Conservation (phyloP, 1,140 invertebrate species). For the Cotesia glomerata region DNA sequence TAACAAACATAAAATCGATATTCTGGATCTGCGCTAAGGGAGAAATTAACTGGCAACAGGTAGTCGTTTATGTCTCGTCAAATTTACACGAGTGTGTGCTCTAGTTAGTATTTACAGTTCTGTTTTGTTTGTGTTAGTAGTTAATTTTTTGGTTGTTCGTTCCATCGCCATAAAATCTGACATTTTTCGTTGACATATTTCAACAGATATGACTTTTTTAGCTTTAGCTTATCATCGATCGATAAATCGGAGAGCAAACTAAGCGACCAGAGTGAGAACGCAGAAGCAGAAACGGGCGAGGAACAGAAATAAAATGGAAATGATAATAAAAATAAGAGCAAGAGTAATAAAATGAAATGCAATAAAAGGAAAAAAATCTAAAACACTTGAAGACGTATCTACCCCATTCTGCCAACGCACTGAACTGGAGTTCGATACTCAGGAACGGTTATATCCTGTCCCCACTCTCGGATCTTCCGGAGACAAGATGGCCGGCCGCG, state of each 20-base stretch:
- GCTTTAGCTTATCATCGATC: too few species aligned
- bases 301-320: not conserved
- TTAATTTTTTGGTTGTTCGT: too few species aligned
- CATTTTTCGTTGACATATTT: too few species aligned
- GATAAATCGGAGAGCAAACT: too few species aligned
- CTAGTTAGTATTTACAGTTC: not conserved
- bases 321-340: not conserved
- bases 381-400: constrained; percentile 27
- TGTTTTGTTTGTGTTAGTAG: not conserved
- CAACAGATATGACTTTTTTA: too few species aligned
- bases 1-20: not conserved
- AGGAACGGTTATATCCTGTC: constrained; percentile 55
- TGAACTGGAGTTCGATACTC: constrained; percentile 55
- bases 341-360: not conserved
- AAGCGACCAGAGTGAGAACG: not conserved
- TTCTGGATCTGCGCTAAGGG: not conserved
- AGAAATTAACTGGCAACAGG: constrained; percentile 34
- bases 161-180: too few species aligned
- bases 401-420: constrained; percentile 40
- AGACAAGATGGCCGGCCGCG: constrained; percentile 52
- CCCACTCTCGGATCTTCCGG: constrained; percentile 34
- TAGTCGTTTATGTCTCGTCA: constrained; percentile 25
- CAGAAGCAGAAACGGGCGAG: too few species aligned
- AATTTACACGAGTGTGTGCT: not conserved
- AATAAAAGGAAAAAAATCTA: not conserved